These are phyloP conservation scores for Agrochola lychnidis DNA, from an alignment of 2,888 invertebrate species.

Conservation along the genomic window DNA sequence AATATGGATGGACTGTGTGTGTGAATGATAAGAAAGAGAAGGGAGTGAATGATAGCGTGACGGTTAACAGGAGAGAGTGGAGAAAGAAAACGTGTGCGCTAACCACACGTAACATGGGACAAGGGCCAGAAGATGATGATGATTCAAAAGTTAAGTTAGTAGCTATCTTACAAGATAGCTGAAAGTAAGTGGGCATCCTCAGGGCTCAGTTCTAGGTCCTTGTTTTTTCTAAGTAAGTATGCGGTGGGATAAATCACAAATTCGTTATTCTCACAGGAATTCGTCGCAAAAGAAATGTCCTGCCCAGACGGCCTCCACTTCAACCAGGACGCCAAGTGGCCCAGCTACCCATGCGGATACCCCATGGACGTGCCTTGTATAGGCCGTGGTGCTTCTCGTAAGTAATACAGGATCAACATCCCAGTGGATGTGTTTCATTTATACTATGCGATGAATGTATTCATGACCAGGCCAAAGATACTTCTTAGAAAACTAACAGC, in stretches of 20 bases:
- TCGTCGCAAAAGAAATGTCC: constrained; percentile 91
- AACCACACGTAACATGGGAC: too few species aligned
- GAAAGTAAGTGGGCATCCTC: neutral
- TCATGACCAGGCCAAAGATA: too few species aligned
- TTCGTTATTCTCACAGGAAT: constrained; percentile 81
- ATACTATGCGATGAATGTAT: neutral
- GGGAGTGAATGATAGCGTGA: too few species aligned
- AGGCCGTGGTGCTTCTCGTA: constrained; percentile 91
- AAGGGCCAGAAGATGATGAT: too few species aligned
- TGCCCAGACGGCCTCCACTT: constrained; percentile 95
- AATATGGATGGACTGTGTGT: too few species aligned
- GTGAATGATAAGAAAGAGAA: too few species aligned
- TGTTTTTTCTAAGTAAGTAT: neutral
- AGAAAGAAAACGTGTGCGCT: too few species aligned
- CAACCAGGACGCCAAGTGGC: constrained; percentile 92
- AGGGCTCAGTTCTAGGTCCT: neutral
- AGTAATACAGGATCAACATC: constrained; percentile 71
- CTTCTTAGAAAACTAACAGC: neutral
- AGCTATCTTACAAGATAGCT: neutral
- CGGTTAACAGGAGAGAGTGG: too few species aligned
- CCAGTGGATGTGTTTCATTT: neutral
- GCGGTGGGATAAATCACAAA: neutral
- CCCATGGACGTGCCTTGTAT: constrained; percentile 94
- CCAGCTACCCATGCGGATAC: constrained; percentile 94
- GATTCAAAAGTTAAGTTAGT: neutral